Evolutionary conservation across 64 coral and sea anemone genomes (phyloP), one percentile per base, ranked within the genome.

Genomic region (Astreopora myriophthalma): DNA sequence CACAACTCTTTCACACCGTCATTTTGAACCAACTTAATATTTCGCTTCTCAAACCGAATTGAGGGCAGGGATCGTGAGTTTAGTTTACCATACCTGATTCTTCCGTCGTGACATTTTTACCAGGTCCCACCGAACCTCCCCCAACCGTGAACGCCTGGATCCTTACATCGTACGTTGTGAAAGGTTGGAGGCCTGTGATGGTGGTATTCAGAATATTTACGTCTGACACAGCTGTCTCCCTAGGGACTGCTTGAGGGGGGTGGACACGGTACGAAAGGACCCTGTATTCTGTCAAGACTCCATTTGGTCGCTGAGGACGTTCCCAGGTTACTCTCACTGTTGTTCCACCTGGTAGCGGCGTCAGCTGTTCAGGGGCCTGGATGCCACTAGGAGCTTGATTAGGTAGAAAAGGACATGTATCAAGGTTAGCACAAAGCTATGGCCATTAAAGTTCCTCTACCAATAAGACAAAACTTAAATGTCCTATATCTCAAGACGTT

Each of bases 71-170:
- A 46, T 11, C 5, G 42, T 46, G 11, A 46, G 5, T 55, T 55
- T 3, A 16, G 10, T 5, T 24, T 27, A 5, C 60, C 48, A 79
- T 92, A 99, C 97, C 97, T 77, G 97, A 88, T 87, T 99, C 86
- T 11, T 90, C 30, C 7, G 97, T 99, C 13, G 61, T 92, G 17
- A 83, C 91, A 84, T 36, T 85, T 65, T 60, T 79, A 8, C 72
- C 94, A 17, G 94, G 94, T 67, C 97, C 94, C n/a, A 85, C 80
- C 8, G 86, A 88, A 75, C 67, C 91, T 31, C 97, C 97, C 0
- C 94, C 97, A 13, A 34, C 67, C 0, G 97, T 99, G 49, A 84
- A 96, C 63, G 91, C 94, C 34, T 91, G 91, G 19, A 96, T 87
- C 62, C 52, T 90, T 27, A 99, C 69, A 23, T 72, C 83, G 85